Evolutionary conservation across 2,797 vertebrate genomes (phyloP).

Genomic region (Meriones psammophilus): DNA sequence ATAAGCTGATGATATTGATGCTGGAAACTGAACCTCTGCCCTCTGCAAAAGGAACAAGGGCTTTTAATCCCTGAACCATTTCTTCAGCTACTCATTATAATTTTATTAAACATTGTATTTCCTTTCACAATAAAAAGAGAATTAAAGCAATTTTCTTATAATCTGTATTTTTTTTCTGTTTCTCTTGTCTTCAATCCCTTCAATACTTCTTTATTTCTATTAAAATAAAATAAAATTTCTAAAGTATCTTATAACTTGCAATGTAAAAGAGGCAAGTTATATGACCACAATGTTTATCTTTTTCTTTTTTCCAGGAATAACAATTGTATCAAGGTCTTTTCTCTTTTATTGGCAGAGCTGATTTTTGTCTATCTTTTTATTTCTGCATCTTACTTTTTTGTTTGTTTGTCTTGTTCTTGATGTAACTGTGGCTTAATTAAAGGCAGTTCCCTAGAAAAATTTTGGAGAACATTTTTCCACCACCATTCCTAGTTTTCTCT

Average conservation of each 20-base stretch:
- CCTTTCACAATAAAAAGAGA: constrained; percentile 15
- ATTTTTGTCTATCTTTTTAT: background rate
- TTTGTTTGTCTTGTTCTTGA: background rate
- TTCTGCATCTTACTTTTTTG: background rate
- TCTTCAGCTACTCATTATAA: background rate
- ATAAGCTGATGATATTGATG: background rate
- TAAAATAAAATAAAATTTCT: constrained; percentile 38
- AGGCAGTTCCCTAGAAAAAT: background rate
- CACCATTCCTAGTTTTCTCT: background rate
- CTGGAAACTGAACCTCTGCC: background rate
- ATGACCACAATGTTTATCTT: background rate
- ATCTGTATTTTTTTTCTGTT: background rate
- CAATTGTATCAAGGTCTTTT: background rate
- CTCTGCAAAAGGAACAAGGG: background rate
- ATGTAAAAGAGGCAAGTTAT: background rate
- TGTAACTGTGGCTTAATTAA: background rate
- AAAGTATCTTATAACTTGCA: background rate
- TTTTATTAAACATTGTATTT: background rate
- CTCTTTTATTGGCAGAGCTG: background rate
- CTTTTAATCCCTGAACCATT: background rate
- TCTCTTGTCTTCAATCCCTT: background rate
- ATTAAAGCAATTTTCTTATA: background rate
- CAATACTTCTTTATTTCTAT: background rate
- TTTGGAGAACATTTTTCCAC: background rate
- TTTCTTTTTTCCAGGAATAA: background rate